Evolutionary conservation across 2,888 invertebrate species (phyloP), one percentile per base, ranked within the genome.

Genomic region (Gymnoscelis rufifasciata): DNA sequence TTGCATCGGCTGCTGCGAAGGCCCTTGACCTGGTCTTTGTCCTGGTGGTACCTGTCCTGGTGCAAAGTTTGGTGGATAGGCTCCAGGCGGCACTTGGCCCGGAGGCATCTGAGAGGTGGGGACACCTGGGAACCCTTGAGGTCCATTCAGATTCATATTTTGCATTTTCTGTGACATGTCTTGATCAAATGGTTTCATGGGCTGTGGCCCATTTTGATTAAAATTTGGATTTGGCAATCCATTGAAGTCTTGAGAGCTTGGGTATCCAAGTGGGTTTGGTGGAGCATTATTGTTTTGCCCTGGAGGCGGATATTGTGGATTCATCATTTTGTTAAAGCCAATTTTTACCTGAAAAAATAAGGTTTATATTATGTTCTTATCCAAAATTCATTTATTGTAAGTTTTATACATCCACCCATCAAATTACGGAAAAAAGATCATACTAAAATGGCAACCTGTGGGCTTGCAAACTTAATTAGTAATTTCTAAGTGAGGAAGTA

Each of bases 91-190:
- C 45, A 70, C 71, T 50, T 74, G 72, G 2, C 74, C 75, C 10
- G 78, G 71, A 3, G 76, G 68, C 36, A 83, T 54, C 48, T 87
- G 88, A 15, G 79, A 66, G n/a, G 75, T 62, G 11, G 67, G 63
- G 30, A 69, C 14, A n/a, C 31, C 14, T 15, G 31, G 31, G 19
- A 19, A 68, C 2, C 76, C 75, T 56, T 75, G 80, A 6, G 82
- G 74, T 1, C 83, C 82, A 62, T 83, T 86, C 36, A 88, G 54
- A 56, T 71, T 86, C 73, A 89, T 80, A 36, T 66, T 78, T 44
- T 89, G 84, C 80, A 89, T 83, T 53, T 89, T 88, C 50, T 87
- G 84, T 6, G 84, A 66, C 71, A 89, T 79, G 6, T 87, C 83
- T 12, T 60, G 73, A 27, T 79, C 75, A 40, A 66, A 70, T 12